Evolutionary conservation across 2,797 vertebrate genomes (phyloP).

Genomic region (Leucoraja ocellata): DNA sequence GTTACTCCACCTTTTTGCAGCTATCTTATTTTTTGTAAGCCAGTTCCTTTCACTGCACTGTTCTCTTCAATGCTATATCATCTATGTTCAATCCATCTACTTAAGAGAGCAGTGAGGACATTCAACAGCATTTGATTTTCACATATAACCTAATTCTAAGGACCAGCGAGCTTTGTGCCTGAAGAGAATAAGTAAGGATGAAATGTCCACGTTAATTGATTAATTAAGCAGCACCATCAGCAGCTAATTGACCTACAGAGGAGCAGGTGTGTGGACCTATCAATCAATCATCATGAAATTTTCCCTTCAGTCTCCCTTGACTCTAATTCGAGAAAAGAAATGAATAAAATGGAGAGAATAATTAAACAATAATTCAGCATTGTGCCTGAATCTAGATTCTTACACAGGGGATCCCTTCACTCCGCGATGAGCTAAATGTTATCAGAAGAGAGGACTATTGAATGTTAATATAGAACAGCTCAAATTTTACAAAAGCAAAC

Average conservation of each 20-base stretch:
- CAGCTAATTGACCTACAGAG: neutral
- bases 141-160: neutral
- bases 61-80: too few species aligned
- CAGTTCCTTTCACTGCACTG: too few species aligned
- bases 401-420: neutral
- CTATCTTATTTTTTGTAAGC: too few species aligned
- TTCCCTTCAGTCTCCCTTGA: neutral
- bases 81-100: neutral
- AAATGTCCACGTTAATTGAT: neutral
- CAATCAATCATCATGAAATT: neutral
- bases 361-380: neutral
- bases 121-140: neutral
- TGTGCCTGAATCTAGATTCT: neutral
- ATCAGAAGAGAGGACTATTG: neutral
- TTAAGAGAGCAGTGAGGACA: neutral
- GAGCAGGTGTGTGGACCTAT: neutral
- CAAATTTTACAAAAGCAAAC: neutral
- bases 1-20: too few species aligned
- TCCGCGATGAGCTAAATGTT: neutral
- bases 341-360: neutral
- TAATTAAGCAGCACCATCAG: constrained; percentile 7
- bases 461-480: neutral
- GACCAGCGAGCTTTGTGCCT: neutral
- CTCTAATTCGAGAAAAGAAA: neutral
- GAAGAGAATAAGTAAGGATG: neutral